phyloP scores from a whole-genome alignment of 2,113 vertebrate genomes.

The Mandrillus leucophaeus region DNA sequence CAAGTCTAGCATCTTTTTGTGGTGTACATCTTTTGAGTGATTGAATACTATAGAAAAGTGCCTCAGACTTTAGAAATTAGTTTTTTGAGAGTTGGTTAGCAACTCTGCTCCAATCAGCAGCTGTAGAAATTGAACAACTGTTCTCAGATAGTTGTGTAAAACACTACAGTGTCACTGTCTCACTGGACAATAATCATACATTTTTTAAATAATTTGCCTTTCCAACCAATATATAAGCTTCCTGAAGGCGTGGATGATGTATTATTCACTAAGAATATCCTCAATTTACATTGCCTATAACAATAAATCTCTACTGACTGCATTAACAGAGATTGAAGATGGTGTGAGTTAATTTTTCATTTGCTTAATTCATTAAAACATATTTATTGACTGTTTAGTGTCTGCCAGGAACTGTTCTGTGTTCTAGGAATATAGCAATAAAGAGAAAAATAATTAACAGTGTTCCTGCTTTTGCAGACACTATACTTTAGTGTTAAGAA shows the following conservation, averaged over 20 bases:
- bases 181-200: not conserved
- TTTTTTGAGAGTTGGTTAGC: not conserved
- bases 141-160: not conserved
- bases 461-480: not conserved
- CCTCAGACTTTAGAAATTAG: not conserved
- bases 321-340: not conserved
- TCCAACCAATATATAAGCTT: not conserved
- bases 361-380: not conserved
- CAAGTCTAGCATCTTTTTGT: not conserved
- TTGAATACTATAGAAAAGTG: not conserved
- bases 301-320: not conserved
- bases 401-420: not conserved
- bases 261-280: not conserved
- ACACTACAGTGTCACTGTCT: not conserved
- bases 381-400: not conserved
- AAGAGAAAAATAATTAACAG: not conserved
- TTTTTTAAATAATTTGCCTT: not conserved
- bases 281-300: not conserved
- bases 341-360: not conserved
- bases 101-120: not conserved
- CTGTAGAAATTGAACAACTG: not conserved
- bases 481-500: not conserved
- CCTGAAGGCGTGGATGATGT: not conserved
- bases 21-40: not conserved
- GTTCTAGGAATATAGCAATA: not conserved